Evolutionary conservation across 1,140 invertebrate species (phyloP).

Genomic region (Parasteatoda tepidariorum): DNA sequence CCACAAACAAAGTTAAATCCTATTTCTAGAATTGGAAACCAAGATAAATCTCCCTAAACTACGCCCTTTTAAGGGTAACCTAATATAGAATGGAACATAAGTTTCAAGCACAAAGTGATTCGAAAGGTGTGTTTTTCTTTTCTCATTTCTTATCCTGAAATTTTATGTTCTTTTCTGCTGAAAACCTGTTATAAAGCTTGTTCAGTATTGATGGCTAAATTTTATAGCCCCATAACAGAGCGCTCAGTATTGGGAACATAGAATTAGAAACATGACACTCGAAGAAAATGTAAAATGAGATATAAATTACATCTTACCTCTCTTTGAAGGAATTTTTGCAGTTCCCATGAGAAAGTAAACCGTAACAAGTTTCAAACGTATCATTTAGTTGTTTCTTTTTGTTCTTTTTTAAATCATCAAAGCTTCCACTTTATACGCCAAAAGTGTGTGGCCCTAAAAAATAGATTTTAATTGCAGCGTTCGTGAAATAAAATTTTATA

Average conservation of each 20-base stretch:
- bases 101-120: constrained; percentile 31
- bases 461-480: not conserved
- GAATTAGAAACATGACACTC: constrained; percentile 47
- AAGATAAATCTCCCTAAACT: constrained; percentile 51
- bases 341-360: constrained; percentile 3
- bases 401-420: constrained; percentile 17
- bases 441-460: not conserved
- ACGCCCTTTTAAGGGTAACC: constrained; percentile 31
- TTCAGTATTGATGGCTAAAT: constrained; percentile 52
- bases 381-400: constrained; percentile 16
- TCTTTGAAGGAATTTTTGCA: constrained; percentile 35
- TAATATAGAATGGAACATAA: constrained; percentile 43
- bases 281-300: constrained; percentile 43
- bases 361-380: constrained; percentile 18
- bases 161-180: constrained; percentile 50
- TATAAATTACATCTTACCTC: constrained; percentile 44
- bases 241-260: constrained; percentile 17
- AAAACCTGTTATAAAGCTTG: constrained; percentile 33
- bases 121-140: constrained; percentile 1
- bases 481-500: no score
- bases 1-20: constrained; percentile 44
- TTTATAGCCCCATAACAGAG: constrained; percentile 44
- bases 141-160: constrained; percentile 35
- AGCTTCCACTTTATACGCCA: not conserved
- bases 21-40: constrained; percentile 37